These are phyloP conservation scores for Lichenostomus cassidix DNA, from an alignment of 2,113 vertebrate genomes.

Conservation along the genomic window DNA sequence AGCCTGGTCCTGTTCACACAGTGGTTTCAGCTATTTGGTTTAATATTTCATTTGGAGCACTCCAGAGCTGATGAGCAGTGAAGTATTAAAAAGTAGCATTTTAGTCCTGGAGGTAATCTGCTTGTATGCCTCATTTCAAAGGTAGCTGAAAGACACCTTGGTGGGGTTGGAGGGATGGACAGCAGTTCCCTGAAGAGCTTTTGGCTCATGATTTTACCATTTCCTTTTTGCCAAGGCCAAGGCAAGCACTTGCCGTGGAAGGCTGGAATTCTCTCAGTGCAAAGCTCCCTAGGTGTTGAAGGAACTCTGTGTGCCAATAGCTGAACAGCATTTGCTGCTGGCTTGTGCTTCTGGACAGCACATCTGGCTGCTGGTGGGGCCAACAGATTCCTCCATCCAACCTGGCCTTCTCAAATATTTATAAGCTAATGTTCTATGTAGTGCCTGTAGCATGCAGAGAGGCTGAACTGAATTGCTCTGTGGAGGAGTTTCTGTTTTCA, in stretches of 20 bases:
- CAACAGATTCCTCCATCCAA: slow-evolving; percentile 14
- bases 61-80: neutral
- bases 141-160: neutral
- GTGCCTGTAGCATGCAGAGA: neutral
- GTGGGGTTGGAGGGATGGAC: neutral
- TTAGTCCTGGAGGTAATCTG: neutral
- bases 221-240: slow-evolving; percentile 30
- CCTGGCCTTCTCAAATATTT: slow-evolving; percentile 44
- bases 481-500: neutral
- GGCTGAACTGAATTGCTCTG: neutral
- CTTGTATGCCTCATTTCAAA: neutral
- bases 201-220: slow-evolving; percentile 20
- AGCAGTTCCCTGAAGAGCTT: neutral
- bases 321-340: neutral
- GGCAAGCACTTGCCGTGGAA: neutral
- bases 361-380: slow-evolving; percentile 36
- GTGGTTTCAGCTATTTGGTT: neutral
- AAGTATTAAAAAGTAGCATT: neutral
- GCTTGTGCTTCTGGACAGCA: slow-evolving; percentile 15
- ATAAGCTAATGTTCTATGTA: slow-evolving; percentile 18
- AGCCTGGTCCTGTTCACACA: neutral
- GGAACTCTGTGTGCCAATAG: neutral
- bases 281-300: neutral
- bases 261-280: neutral
- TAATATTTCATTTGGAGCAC: neutral